Evolutionary conservation across 2,888 invertebrate species (phyloP).

Genomic region (Apamea anceps): DNA sequence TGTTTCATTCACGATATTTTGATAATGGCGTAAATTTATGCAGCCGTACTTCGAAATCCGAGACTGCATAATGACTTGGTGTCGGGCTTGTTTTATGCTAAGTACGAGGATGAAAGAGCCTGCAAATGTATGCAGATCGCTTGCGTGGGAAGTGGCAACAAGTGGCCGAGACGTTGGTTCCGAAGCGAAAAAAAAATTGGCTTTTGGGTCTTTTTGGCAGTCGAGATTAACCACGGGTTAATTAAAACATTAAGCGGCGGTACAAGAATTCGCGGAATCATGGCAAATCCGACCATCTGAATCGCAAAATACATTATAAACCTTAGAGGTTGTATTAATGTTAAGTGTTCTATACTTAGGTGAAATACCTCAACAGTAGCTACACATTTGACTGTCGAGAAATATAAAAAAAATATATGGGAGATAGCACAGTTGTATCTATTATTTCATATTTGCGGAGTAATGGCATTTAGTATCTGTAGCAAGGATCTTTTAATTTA

Average conservation of each 20-base stretch:
- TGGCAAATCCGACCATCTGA: constrained; percentile 43
- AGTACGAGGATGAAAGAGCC: constrained; percentile 86
- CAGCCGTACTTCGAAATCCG: constrained; percentile 85
- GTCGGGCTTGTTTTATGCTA: constrained; percentile 89
- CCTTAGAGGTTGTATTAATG: constrained; percentile 13
- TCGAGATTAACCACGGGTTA: constrained; percentile 79
- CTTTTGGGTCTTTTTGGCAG: constrained; percentile 76
- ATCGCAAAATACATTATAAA: constrained; percentile 36
- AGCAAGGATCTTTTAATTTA: constrained; percentile 9
- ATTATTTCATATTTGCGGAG: constrained; percentile 8
- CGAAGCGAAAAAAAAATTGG: constrained; percentile 77
- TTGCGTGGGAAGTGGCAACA: constrained; percentile 90
- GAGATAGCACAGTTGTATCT: not conserved
- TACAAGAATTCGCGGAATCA: constrained; percentile 62
- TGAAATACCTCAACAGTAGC: constrained; percentile 8
- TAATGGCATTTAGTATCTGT: not conserved
- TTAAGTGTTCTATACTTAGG: not conserved
- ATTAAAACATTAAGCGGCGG: constrained; percentile 80
- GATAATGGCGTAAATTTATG: constrained; percentile 89
- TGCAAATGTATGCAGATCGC: constrained; percentile 88
- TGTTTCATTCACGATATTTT: constrained; percentile 88
- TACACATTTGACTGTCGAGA: not conserved
- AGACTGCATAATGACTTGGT: constrained; percentile 88
- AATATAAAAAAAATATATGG: not conserved
- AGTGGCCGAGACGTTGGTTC: constrained; percentile 83